Evolutionary conservation across 2,888 invertebrate genomes (phyloP), one percentile per base, ranked within the genome.

Genomic region (Crematogaster levior): DNA sequence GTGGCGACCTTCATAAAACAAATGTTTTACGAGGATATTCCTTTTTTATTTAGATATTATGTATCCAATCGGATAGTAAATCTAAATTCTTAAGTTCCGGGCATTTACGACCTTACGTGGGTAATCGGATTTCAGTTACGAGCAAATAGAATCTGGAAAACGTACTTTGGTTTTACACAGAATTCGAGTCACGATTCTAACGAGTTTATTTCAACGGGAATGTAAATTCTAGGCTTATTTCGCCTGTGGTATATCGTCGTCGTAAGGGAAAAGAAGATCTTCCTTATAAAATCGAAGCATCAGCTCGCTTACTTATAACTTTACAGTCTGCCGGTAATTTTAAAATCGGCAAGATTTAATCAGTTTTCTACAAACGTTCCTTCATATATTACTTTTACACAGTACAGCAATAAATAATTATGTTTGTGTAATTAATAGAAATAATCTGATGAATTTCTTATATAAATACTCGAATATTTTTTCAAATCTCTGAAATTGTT

Each of bases 141-240:
- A 53, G 40, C 66, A 53, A 77, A 79, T 46, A 18, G 27, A 66
- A 21, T 53, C 43, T 70, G 30, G 43, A 79, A 70, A 77, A 56
- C 53, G 12, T 70, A 34, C 18, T 58, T 58, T 9, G 56, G 34
- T n/a, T 53, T 68, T 53, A 37, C 24, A 15, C 40, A 21, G 34
- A 72, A 80, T 80, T 80, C 60, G 48, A 73, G 27, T 60, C 70
- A 73, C 56, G 46, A 58, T 12, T 58, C 46, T 66, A 81, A 75
- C 65, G 46, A 73, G 48, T 65, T 56, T 66, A 65, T 77, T 75
- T 82, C 81, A 48, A 75, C 40, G 37, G 65, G 9, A 46, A 75
- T 81, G 75, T 56, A 75, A 82, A 82, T 82, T 63, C 24, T 37
- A 58, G 24, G n/a, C 18, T 81, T 75, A 43, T 46, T n/a, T 53